Base-by-base conservation (phyloP, 2,888 invertebrate species). In the Linnaemya tessellans region DNA sequence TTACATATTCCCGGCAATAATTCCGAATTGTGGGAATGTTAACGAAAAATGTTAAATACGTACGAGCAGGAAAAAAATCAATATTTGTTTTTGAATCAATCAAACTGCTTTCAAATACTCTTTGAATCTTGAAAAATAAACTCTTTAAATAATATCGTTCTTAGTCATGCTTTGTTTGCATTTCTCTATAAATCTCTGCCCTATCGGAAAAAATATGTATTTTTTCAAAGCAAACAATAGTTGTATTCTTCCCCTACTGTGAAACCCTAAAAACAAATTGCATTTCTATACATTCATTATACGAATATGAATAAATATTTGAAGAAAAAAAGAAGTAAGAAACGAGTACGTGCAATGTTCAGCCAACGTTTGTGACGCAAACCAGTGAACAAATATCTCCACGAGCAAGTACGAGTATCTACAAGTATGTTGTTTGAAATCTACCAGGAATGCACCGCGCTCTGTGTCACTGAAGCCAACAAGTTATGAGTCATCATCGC, bases 201-300 rank as follows among this genome's bases (percentile, higher is more conserved):
- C 65, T 65, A 83, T 65, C 82, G 58, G 58, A 71, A 56, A 71
- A 74, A 80, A 80, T 73, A 80, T 58, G 65, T 38, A 38, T 46
- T 80, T 20, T 54, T 22, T 11, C 13, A 77, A 84, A 68, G 56
- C 65, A 82, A 85, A 85, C 78, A 82, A 74, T 77, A 73, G 77
- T 58, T 74, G 30, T 77, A 49, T 71, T 64, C 49, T 82, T 74
- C 74, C 82, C 85, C 85, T 75, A 85, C 81, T 74, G 68, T 84
- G 81, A 81, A 85, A 74, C 84, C 84, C 79, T 81, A 84, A 81
- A 84, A 85, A 85, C 82, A 75, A 85, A 85, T 85, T 85, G 82
- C 85, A 85, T 79, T 74, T 84, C 84, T 81, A 68, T 81, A 78
- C 84, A 68, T 82, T 77, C 73, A 65, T 64, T 71, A 64, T 43